These are phyloP conservation scores for Polydrusus cervinus DNA, from an alignment of 2,888 invertebrate genomes.

Conservation along the genomic window DNA sequence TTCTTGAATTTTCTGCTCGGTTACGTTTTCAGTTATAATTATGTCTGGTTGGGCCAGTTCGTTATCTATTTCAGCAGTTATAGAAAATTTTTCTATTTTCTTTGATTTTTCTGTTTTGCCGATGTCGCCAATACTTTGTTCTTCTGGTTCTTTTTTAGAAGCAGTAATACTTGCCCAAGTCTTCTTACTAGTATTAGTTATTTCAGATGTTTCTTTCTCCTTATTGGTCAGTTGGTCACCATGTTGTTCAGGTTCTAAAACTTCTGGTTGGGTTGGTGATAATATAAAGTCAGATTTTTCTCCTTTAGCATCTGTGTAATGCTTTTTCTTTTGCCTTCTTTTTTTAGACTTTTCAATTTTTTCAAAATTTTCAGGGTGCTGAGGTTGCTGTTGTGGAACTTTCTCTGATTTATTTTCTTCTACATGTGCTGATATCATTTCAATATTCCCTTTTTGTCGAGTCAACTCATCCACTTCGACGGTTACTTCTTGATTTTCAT, in stretches of 20 bases:
- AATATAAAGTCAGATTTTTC: not conserved
- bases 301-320: not conserved
- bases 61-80: not conserved
- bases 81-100: not conserved
- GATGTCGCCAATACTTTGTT: not conserved
- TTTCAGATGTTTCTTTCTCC: not conserved
- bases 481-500: not conserved
- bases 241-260: not conserved
- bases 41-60: not conserved
- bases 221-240: not conserved
- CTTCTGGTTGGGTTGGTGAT: not conserved
- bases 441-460: no score
- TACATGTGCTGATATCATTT: not conserved
- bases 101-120: not conserved
- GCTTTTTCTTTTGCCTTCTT: constrained; percentile 14
- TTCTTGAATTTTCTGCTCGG: not conserved
- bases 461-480: not conserved
- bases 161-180: constrained; percentile 28
- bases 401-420: not conserved
- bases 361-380: not conserved
- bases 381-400: not conserved
- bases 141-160: not conserved
- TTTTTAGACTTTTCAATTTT: constrained; percentile 6
- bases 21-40: not conserved
- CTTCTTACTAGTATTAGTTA: not conserved